Conservation (phyloP, 2,113 vertebrate genomes). For the Pseudorasbora parva region DNA sequence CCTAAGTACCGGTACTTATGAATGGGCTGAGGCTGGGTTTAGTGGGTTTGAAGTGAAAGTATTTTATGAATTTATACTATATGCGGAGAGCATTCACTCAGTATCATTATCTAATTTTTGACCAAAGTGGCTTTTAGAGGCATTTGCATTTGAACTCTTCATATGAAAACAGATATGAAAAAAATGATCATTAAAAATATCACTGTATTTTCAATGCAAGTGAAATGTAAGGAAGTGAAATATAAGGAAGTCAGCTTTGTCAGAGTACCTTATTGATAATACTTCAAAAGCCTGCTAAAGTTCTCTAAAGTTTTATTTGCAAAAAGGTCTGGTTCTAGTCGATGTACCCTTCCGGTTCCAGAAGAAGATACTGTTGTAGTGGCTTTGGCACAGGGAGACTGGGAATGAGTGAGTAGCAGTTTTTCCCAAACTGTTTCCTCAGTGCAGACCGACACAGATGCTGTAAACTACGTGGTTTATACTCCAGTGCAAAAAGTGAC, state of each 20-base stretch:
- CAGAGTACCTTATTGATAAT: not conserved
- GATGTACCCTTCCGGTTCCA: constrained; percentile 73
- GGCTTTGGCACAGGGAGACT: constrained; percentile 70
- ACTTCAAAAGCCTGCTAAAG: not conserved
- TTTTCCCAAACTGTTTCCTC: constrained; percentile 54
- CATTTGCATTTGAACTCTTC: no score
- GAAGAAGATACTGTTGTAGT: constrained; percentile 71
- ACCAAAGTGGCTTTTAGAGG: no score
- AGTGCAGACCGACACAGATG: constrained; percentile 73
- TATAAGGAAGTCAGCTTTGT: not conserved
- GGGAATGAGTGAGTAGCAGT: constrained; percentile 69
- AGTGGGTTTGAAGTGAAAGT: no score
- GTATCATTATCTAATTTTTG: no score
- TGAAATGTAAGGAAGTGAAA: not conserved
- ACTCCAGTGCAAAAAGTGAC: constrained; percentile 68
- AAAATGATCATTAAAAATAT: not conserved
- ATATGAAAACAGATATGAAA: not conserved
- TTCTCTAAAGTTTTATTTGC: not conserved
- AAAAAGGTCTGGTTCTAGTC: constrained; percentile 41
- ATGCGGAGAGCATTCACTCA: no score
- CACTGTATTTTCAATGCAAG: not conserved
- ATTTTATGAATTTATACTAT: no score
- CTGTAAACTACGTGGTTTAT: constrained; percentile 66
- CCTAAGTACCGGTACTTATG: no score
- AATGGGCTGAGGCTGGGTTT: no score